Evolutionary conservation across 2,888 invertebrate genomes (phyloP).

Genomic region (Pollenia griseotomentosa): DNA sequence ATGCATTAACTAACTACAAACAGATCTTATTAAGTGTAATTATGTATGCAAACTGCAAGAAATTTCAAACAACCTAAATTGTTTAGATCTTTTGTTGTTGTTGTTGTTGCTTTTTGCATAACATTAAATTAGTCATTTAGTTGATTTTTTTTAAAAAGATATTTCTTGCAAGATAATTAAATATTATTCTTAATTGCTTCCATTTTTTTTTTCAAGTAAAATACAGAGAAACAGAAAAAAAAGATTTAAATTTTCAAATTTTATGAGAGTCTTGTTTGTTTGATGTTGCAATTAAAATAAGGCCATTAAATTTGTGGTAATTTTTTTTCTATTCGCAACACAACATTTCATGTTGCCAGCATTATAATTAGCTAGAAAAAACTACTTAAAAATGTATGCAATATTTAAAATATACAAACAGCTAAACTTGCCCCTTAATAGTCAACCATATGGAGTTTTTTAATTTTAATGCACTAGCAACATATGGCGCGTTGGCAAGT

Average conservation of each 20-base stretch:
- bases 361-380: slow-evolving; percentile 61
- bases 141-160: slow-evolving; percentile 36
- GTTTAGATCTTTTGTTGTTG: slow-evolving; percentile 47
- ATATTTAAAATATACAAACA: slow-evolving; percentile 26
- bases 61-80: slow-evolving; percentile 8
- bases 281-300: slow-evolving; percentile 73
- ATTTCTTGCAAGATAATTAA: slow-evolving; percentile 67
- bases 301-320: slow-evolving; percentile 71
- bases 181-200: slow-evolving; percentile 72
- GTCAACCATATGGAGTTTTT: slow-evolving; percentile 58
- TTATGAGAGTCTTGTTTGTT: slow-evolving; percentile 72
- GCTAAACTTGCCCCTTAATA: slow-evolving; percentile 52
- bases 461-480: slow-evolving; percentile 49
- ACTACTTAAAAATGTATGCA: slow-evolving; percentile 43
- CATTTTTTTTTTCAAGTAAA: slow-evolving; percentile 50
- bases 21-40: slow-evolving; percentile 68
- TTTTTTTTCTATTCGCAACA: slow-evolving; percentile 44
- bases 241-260: slow-evolving; percentile 45
- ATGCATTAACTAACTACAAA: slow-evolving; percentile 60
- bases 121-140: slow-evolving; percentile 56
- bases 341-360: slow-evolving; percentile 62
- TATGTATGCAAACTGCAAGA: slow-evolving; percentile 56
- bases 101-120: background rate
- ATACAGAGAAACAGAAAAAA: slow-evolving; percentile 8
- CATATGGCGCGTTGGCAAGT: slow-evolving; percentile 59